Conservation (phyloP, 2,888 invertebrate species). For the Parelbella ahira region DNA sequence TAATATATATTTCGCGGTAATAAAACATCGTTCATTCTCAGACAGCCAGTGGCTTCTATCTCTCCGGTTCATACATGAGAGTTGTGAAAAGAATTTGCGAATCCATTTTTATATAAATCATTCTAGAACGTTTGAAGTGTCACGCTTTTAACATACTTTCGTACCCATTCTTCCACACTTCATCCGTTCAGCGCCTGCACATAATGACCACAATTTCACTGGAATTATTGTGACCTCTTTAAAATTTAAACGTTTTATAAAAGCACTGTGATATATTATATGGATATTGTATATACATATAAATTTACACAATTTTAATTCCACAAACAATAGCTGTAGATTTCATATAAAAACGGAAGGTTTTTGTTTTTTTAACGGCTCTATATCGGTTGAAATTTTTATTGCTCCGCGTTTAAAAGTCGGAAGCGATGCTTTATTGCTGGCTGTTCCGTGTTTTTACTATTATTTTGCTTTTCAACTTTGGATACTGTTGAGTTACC, state of each 20-base stretch:
- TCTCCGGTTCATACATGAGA: no score
- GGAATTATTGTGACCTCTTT: conserved; percentile 21
- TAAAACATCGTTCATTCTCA: no score
- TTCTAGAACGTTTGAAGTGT: conserved; percentile 5
- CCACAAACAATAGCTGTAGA: no score
- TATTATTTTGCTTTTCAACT: no score
- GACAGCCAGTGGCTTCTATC: no score
- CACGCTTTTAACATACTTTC: conserved; percentile 11
- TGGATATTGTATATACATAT: no score
- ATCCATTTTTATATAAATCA: conserved; percentile 8
- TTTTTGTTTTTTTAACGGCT: no score
- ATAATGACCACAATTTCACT: conserved; percentile 15
- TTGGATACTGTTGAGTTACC: no score
- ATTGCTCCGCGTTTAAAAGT: conserved; percentile 12
- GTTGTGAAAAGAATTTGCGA: background rate
- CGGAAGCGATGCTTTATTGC: conserved; percentile 15
- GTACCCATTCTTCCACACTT: conserved; percentile 9
- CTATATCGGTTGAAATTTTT: conserved; percentile 10
- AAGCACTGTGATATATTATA: no score
- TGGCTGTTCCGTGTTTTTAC: conserved; percentile 3
- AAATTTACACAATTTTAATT: no score
- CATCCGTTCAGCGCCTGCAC: conserved; percentile 14
- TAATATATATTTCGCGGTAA: no score
- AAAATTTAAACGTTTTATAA: conserved; percentile 11
- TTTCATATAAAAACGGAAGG: conserved; percentile 12